phyloP scores from a whole-genome alignment of 2,797 vertebrate genomes.

The Melanotaenia maccullochi region DNA sequence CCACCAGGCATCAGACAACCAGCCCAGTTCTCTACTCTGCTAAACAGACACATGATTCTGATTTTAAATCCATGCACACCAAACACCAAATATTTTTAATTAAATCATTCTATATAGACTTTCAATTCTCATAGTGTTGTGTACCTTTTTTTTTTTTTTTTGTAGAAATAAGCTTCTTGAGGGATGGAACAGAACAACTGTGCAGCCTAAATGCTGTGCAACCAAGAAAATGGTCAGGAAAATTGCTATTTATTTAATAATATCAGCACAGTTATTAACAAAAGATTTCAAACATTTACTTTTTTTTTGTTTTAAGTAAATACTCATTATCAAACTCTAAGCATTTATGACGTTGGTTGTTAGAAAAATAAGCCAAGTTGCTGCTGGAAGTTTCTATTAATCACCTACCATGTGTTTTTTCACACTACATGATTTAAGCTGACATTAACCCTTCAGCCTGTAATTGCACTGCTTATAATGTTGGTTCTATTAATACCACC shows the following conservation, averaged over 20 bases:
- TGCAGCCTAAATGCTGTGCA: background rate
- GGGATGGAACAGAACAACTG: background rate
- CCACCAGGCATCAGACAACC: background rate
- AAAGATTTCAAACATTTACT: background rate
- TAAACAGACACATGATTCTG: background rate
- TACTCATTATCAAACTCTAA: background rate
- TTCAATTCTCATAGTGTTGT: background rate
- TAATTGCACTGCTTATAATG: too few species aligned
- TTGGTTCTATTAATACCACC: too few species aligned
- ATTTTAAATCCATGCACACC: background rate
- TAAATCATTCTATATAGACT: too few species aligned
- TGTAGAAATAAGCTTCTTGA: background rate
- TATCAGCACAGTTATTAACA: background rate
- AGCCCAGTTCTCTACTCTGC: background rate
- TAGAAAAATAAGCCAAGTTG: background rate
- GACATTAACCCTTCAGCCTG: background rate
- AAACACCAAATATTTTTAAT: background rate
- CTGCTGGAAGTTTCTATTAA: background rate
- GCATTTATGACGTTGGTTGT: background rate
- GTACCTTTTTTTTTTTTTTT: background rate
- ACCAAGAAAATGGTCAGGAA: background rate
- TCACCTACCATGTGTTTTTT: background rate
- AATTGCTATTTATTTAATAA: background rate
- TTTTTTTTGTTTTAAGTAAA: background rate
- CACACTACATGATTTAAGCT: background rate